These are phyloP conservation scores for Trogon melanurus DNA, from an alignment of 2,113 vertebrate species.

Conservation along the genomic window DNA sequence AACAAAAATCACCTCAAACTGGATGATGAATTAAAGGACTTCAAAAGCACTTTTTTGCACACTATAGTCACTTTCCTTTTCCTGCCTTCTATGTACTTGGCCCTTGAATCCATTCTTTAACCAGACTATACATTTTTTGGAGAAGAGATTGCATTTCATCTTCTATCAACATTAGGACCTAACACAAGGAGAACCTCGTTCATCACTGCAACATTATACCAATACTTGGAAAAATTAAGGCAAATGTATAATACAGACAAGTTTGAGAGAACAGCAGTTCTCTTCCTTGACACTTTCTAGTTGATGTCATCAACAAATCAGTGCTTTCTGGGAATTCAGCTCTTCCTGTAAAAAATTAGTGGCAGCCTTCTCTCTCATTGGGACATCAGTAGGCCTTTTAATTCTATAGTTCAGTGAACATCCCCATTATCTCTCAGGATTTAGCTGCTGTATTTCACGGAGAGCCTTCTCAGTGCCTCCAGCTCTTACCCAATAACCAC, in stretches of 20 bases:
- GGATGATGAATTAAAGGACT: background rate
- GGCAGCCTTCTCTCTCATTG: background rate
- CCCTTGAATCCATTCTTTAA: background rate
- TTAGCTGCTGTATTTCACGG: background rate
- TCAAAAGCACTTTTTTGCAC: background rate
- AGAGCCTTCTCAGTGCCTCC: background rate
- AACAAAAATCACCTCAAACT: background rate
- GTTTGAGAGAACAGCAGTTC: background rate
- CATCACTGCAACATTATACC: background rate
- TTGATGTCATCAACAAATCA: background rate
- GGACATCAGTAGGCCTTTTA: background rate
- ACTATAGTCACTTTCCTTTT: background rate
- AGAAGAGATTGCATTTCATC: background rate
- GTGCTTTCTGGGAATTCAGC: background rate
- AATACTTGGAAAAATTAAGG: background rate
- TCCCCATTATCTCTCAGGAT: background rate
- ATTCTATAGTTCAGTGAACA: background rate
- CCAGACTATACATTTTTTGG: background rate
- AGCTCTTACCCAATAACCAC: constrained; percentile 38
- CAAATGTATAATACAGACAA: background rate
- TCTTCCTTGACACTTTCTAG: fast-evolving
- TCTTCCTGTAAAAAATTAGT: background rate
- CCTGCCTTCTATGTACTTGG: background rate
- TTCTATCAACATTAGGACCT: background rate
- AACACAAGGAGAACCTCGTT: background rate